Conservation (phyloP, 37 sponge, comb jelly and placozoan genomes). For the Bolinopsis microptera region DNA sequence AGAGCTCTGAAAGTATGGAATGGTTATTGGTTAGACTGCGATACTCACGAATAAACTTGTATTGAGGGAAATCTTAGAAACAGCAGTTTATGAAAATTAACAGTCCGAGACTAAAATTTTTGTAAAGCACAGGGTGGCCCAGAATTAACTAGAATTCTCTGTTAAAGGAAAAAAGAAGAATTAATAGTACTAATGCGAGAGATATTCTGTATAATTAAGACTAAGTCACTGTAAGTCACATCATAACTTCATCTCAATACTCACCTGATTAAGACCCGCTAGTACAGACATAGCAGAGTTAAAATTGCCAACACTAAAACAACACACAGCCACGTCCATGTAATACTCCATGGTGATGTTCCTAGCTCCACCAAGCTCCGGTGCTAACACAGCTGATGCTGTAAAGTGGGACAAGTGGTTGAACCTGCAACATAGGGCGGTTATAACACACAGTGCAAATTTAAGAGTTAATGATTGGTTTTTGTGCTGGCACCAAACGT, state of each 20-base stretch:
- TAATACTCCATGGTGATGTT: conserved; percentile 36
- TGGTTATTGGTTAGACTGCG: too few relatives aligned
- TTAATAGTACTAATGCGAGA: too few relatives aligned
- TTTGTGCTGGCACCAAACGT: too few relatives aligned
- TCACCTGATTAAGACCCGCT: conserved; percentile 38
- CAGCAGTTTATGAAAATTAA: not conserved
- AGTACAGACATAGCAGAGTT: conserved; percentile 41
- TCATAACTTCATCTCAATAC: too few relatives aligned
- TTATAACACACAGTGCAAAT: too few relatives aligned
- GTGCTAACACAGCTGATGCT: not conserved
- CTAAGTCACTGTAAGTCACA: too few relatives aligned
- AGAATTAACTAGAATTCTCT: not conserved
- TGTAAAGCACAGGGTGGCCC: not conserved
- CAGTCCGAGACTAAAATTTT: not conserved
- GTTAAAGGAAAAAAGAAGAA: too few relatives aligned
- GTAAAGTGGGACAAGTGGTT: conserved; percentile 50
- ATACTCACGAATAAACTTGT: too few relatives aligned
- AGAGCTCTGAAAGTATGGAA: conserved; percentile 53
- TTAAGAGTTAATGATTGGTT: too few relatives aligned
- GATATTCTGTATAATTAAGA: too few relatives aligned
- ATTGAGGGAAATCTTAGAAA: too few relatives aligned
- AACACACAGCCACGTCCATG: conserved; percentile 18
- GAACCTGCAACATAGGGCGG: too few relatives aligned
- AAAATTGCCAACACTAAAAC: conserved; percentile 26
- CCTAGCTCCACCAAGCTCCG: conserved; percentile 30